Percentiles rank a stretch among this genome's conserved stretches.
phyloP scores from a whole-genome alignment of 1,140 invertebrate species.

The Brachionus rotundiformis region DNA sequence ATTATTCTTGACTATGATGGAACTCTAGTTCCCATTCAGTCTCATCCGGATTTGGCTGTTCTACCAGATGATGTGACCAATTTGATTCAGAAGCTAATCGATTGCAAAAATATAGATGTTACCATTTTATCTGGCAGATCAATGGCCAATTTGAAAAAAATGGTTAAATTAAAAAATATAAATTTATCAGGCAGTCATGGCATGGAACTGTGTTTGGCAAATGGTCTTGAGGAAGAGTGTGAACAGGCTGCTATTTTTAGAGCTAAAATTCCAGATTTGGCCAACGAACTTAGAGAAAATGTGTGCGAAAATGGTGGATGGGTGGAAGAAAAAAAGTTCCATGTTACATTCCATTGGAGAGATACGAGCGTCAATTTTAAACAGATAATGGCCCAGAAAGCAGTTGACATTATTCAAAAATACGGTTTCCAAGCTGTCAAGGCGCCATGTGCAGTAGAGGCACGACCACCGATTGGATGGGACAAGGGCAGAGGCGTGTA shows the following conservation, averaged over 20 bases:
- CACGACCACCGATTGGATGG: constrained; percentile 83
- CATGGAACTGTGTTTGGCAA: constrained; percentile 81
- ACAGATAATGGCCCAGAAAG: constrained; percentile 66
- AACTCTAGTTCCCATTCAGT: constrained; percentile 81
- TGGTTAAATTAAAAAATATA: constrained; percentile 5
- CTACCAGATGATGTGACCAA: constrained; percentile 75
- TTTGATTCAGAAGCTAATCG: constrained; percentile 20
- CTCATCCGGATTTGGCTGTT: constrained; percentile 81
- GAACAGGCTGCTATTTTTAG: constrained; percentile 59
- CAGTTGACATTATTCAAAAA: constrained; percentile 26
- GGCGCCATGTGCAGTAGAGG: constrained; percentile 83
- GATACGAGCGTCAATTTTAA: constrained; percentile 68
- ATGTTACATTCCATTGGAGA: constrained; percentile 83
- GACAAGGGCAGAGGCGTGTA: constrained; percentile 85
- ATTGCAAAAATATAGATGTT: constrained; percentile 19
- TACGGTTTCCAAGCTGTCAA: constrained; percentile 13
- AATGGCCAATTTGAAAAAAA: constrained; percentile 39
- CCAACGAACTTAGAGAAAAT: constrained; percentile 79
- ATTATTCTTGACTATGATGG: constrained; percentile 86
- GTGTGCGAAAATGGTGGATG: constrained; percentile 82
- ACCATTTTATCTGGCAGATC: constrained; percentile 32
- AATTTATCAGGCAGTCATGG: constrained; percentile 74
- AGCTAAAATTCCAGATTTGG: constrained; percentile 73
- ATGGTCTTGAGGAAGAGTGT: constrained; percentile 80
- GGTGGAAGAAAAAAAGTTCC: constrained; percentile 85